phyloP scores from a whole-genome alignment of 2,797 vertebrate genomes.

The Brachymystax lenok region DNA sequence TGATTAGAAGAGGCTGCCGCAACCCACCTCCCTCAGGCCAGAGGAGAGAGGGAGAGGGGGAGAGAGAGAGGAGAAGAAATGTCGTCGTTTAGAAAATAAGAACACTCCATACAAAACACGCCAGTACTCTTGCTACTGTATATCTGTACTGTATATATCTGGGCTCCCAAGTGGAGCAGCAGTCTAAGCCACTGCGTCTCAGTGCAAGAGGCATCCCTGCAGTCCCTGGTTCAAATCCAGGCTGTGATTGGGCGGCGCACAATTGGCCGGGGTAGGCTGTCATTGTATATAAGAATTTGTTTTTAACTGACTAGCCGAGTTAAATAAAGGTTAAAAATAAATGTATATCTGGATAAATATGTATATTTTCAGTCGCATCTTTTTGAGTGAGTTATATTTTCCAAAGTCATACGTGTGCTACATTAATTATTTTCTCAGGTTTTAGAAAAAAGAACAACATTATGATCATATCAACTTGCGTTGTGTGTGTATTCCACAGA shows the following conservation, averaged over 20 bases:
- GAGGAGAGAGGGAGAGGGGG: constrained; percentile 10
- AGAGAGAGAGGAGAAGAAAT: neutral
- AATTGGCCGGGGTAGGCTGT: too few relatives aligned
- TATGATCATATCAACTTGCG: neutral
- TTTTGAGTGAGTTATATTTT: neutral
- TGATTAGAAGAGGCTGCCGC: constrained; percentile 77
- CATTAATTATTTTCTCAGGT: neutral
- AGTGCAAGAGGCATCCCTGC: too few relatives aligned
- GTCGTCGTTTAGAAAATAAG: neutral
- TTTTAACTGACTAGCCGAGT: too few relatives aligned
- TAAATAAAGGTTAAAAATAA: too few relatives aligned
- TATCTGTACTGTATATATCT: neutral
- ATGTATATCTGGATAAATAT: neutral
- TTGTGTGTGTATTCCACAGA: too few relatives aligned
- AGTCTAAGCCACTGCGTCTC: too few relatives aligned
- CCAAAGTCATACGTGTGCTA: neutral
- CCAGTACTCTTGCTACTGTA: neutral
- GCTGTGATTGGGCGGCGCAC: too few relatives aligned
- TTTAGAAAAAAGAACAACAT: neutral
- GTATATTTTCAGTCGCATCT: neutral
- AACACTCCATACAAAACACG: neutral
- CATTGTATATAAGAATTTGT: too few relatives aligned
- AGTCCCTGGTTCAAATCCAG: too few relatives aligned
- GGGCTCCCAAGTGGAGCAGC: too few relatives aligned
- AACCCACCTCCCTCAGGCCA: constrained; percentile 60